Evolutionary conservation across 2,797 vertebrate genomes (phyloP), one percentile per base, ranked within the genome.

Genomic region (Amniataba percoides): DNA sequence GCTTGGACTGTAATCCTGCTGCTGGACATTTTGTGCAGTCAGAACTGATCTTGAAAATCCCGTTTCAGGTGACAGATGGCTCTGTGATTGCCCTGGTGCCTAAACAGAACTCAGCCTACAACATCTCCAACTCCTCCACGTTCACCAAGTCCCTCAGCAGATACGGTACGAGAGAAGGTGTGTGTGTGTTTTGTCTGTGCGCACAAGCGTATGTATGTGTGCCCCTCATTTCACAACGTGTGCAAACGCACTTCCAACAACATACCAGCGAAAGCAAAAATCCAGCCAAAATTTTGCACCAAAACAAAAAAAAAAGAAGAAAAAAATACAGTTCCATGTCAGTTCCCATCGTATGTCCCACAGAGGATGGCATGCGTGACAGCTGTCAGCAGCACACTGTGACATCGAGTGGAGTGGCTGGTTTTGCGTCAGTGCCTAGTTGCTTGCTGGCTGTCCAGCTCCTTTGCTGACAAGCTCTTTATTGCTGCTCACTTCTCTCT

Each of bases 51-150:
- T 73, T 81, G 5, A 39, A 63, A 46, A 21, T 73, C 11, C 11
- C 42, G 1, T 84, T 86, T 64, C 90, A 99, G 98, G 98, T 99
- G 88, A 98, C 97, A 0, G 98, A 99, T 0, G 97, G 98, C 63
- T 99, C 98, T 15, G 96, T 97, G 0, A 98, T 99, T 55, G 98
- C 98, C 0, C 94, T 99, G 91, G 98, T 99, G 65, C 98, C 98
- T 25, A 99, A 99, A 87, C 98, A 99, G 92, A 99, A 97, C 77
- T 99, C 98, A 0, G 98, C 98, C n/a, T 99, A 99, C 95, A 99
- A 99, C 93, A 99, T 99, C 92, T 99, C 98, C 92, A 99, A 99
- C 94, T 99, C 98, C 7, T 99, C 98, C 82, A 99, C 98, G 1
- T 99, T 99, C 90, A 99, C 98, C 82, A 99, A 99, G 87, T 99